Evolutionary conservation across 1,140 invertebrate species (phyloP).

Genomic region (Bombus turneri): DNA sequence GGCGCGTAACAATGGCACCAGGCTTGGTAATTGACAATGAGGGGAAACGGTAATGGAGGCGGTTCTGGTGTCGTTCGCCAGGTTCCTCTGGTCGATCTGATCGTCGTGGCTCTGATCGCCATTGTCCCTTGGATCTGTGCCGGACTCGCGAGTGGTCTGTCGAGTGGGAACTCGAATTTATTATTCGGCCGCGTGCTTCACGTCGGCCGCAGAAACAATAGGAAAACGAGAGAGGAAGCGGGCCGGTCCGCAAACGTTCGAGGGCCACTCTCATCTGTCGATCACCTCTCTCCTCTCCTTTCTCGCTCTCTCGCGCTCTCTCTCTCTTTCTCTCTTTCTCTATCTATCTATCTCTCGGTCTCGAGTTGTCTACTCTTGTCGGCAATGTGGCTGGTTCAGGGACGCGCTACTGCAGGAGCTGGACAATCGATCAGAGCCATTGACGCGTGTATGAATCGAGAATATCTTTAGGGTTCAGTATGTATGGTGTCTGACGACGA

Average conservation of each 20-base stretch:
- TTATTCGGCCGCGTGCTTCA: slow-evolving; percentile 68
- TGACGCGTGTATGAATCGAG: slow-evolving; percentile 25
- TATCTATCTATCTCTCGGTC: too few species aligned
- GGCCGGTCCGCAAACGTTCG: slow-evolving; percentile 33
- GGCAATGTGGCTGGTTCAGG: background rate
- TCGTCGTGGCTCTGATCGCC: slow-evolving; percentile 40
- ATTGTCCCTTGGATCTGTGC: slow-evolving; percentile 43
- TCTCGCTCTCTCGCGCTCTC: too few species aligned
- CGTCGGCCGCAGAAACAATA: slow-evolving; percentile 69
- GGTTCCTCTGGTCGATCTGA: slow-evolving; percentile 29
- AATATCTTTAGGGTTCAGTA: background rate
- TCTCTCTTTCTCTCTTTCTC: too few species aligned
- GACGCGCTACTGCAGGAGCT: background rate
- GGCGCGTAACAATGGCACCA: slow-evolving; percentile 25
- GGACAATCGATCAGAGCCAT: slow-evolving; percentile 54
- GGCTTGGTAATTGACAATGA: slow-evolving; percentile 36
- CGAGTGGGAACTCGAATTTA: slow-evolving; percentile 60
- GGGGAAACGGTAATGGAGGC: slow-evolving; percentile 69
- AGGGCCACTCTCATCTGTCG: slow-evolving; percentile 67
- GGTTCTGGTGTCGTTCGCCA: slow-evolving; percentile 67
- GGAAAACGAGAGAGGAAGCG: slow-evolving; percentile 64
- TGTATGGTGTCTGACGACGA: background rate
- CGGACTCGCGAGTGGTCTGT: slow-evolving; percentile 20
- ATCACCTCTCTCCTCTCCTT: slow-evolving; percentile 26
- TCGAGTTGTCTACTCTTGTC: too few species aligned